Evolutionary conservation across 2,888 invertebrate species (phyloP).

Genomic region (Acleris literana): DNA sequence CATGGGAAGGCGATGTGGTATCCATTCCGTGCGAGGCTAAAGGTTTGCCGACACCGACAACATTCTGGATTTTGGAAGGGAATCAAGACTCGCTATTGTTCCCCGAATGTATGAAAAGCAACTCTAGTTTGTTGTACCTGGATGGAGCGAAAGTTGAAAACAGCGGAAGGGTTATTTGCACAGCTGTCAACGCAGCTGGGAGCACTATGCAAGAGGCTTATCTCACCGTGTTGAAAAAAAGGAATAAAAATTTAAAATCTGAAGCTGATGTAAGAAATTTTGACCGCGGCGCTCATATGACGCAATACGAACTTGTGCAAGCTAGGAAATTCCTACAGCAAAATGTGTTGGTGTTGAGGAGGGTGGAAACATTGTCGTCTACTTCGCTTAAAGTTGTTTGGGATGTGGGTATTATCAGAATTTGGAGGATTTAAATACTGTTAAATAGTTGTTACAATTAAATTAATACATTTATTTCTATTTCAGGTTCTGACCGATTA

Average conservation of each 20-base stretch:
- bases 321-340: constrained; percentile 91
- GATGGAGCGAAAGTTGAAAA: constrained; percentile 74
- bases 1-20: constrained; percentile 93
- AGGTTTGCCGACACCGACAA: constrained; percentile 96
- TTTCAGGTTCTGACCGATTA: constrained; percentile 79
- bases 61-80: constrained; percentile 98
- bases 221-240: constrained; percentile 75
- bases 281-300: constrained; percentile 79
- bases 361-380: constrained; percentile 87
- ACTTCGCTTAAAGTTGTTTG: constrained; percentile 91
- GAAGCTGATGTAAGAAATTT: constrained; percentile 63
- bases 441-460: background rate
- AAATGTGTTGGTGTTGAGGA: constrained; percentile 89
- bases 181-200: constrained; percentile 78
- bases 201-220: constrained; percentile 80
- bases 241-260: constrained; percentile 67
- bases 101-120: constrained; percentile 79
- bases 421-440: background rate
- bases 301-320: constrained; percentile 90
- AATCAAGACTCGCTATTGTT: constrained; percentile 87
- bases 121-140: constrained; percentile 76
- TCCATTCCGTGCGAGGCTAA: constrained; percentile 96
- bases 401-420: constrained; percentile 85
- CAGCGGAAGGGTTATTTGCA: constrained; percentile 78
- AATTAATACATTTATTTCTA: constrained; percentile 3